Conservation (phyloP, 2,797 vertebrate genomes). For the Dicrostonyx torquatus region DNA sequence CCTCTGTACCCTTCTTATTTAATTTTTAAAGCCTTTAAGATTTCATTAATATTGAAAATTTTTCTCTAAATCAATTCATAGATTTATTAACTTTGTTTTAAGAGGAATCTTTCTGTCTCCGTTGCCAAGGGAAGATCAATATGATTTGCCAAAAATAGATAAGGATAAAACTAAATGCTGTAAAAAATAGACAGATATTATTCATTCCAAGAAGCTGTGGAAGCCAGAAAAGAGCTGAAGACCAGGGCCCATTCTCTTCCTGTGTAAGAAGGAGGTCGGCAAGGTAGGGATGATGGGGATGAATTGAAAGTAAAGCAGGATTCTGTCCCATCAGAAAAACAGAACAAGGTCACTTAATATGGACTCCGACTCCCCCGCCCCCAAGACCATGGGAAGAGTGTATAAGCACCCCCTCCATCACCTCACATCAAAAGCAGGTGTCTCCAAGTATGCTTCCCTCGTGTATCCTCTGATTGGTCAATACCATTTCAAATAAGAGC, state of each 20-base stretch:
- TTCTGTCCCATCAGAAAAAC: background rate
- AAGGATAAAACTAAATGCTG: background rate
- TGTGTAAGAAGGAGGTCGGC: background rate
- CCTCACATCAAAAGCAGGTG: background rate
- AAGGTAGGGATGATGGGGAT: background rate
- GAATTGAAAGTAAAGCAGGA: background rate
- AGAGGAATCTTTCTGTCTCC: slow-evolving; percentile 44
- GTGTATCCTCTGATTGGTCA: background rate
- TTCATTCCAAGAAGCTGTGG: background rate
- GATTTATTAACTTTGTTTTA: slow-evolving; percentile 62
- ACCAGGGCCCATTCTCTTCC: background rate
- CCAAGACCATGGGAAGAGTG: rapidly evolving
- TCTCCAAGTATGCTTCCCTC: too few relatives aligned
- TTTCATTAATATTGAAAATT: slow-evolving; percentile 52
- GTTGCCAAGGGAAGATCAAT: slow-evolving; percentile 49
- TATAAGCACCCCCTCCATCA: background rate
- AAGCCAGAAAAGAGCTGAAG: background rate
- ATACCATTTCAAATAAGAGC: background rate
- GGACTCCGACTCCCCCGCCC: rapidly evolving
- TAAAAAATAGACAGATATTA: background rate
- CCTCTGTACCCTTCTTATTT: background rate
- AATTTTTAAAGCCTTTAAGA: slow-evolving; percentile 28
- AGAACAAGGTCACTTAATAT: background rate
- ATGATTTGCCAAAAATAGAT: slow-evolving; percentile 45
- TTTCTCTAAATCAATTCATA: slow-evolving; percentile 49